phyloP scores from a whole-genome alignment of 2,113 vertebrate genomes.

The Delphinus delphis region DNA sequence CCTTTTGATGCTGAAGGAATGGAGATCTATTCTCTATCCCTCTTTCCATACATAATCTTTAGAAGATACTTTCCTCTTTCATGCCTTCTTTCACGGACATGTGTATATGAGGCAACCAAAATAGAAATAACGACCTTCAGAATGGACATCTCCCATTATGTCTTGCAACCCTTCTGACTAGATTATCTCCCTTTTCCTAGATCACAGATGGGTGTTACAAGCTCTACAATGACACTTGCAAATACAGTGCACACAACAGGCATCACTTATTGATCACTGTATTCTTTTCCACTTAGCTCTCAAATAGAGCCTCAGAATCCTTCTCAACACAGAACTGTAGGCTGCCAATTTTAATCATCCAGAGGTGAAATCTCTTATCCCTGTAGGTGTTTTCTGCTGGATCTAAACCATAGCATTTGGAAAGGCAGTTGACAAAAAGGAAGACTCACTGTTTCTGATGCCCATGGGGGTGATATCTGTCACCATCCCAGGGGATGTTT shows the following conservation, averaged over 20 bases:
- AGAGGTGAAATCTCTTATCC: not conserved
- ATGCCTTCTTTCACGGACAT: not conserved
- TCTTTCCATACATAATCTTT: not conserved
- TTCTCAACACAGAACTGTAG: not conserved
- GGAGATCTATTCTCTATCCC: not conserved
- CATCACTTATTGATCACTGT: rapidly evolving
- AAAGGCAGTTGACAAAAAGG: not conserved
- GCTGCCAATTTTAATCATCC: not conserved
- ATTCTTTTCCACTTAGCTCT: not conserved
- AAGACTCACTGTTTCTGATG: not conserved
- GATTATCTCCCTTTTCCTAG: not conserved
- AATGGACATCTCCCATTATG: not conserved
- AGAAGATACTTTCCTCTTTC: not conserved
- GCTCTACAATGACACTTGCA: not conserved
- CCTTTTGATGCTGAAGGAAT: not conserved
- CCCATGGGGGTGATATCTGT: not conserved
- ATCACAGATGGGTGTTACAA: not conserved
- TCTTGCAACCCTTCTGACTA: not conserved
- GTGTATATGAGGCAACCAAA: not conserved
- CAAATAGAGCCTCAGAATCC: not conserved
- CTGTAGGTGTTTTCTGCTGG: not conserved
- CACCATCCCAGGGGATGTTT: conserved; percentile 13
- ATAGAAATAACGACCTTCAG: not conserved
- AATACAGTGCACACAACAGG: not conserved
- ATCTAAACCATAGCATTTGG: not conserved